These are phyloP conservation scores for Lithophane leautieri DNA, from an alignment of 2,888 invertebrate genomes.

Conservation along the genomic window DNA sequence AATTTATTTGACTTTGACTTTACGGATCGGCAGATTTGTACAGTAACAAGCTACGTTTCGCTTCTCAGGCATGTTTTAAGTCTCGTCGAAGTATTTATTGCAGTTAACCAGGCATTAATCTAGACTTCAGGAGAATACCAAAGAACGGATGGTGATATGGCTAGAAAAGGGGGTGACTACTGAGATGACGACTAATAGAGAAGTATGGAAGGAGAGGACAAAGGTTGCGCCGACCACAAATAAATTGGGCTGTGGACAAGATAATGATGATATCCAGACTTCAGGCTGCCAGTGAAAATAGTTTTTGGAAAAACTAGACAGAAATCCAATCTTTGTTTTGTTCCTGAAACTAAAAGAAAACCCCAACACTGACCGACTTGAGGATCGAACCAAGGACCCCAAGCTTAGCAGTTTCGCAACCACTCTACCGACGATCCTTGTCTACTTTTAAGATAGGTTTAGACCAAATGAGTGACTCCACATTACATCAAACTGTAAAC, in stretches of 20 bases:
- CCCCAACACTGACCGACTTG: neutral
- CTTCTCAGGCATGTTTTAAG: neutral
- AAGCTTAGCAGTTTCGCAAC: neutral
- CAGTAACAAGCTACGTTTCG: neutral
- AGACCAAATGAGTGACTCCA: neutral
- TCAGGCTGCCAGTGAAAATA: neutral
- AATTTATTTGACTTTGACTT: too few species aligned
- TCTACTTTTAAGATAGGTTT: neutral
- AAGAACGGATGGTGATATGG: too few species aligned
- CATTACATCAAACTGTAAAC: neutral
- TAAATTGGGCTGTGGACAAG: too few species aligned
- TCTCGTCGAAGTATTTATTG: too few species aligned
- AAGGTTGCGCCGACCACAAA: too few species aligned
- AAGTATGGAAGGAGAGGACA: too few species aligned
- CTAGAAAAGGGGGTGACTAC: too few species aligned
- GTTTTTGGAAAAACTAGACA: neutral
- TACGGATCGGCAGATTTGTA: too few species aligned
- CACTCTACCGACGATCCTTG: accelerated
- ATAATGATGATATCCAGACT: neutral
- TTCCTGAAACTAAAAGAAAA: too few species aligned
- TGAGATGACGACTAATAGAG: too few species aligned
- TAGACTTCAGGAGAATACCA: too few species aligned
- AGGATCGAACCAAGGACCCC: neutral
- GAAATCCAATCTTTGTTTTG: neutral
- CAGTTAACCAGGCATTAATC: too few species aligned